phyloP scores from a whole-genome alignment of 2,888 invertebrate species.

The Harpalus rufipes region DNA sequence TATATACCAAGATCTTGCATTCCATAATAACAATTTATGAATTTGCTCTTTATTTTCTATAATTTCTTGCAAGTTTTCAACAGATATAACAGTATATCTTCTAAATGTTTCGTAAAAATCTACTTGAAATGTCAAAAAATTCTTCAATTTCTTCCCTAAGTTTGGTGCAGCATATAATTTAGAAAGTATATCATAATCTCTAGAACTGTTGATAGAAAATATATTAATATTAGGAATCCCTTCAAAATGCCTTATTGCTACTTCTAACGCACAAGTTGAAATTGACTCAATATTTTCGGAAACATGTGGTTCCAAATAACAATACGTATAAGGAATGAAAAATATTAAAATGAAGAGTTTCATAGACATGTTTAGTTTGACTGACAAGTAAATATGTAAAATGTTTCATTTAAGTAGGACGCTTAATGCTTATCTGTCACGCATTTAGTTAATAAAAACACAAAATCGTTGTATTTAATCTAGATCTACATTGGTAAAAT shows the following conservation, averaged over 20 bases:
- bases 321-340: not conserved
- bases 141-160: constrained; percentile 33
- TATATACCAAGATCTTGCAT: constrained; percentile 52
- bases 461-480: constrained; percentile 12
- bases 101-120: constrained; percentile 47
- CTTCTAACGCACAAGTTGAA: constrained; percentile 36
- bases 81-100: constrained; percentile 42
- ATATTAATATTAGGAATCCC: constrained; percentile 34
- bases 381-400: constrained; percentile 41
- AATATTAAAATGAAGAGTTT: not conserved
- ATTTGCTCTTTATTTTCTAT: constrained; percentile 31
- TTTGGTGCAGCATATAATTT: constrained; percentile 40
- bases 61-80: constrained; percentile 36
- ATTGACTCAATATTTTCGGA: constrained; percentile 20
- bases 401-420: constrained; percentile 12
- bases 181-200: constrained; percentile 42
- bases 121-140: constrained; percentile 49
- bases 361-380: not conserved
- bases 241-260: constrained; percentile 39
- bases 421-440: constrained; percentile 21
- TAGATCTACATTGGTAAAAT: not conserved
- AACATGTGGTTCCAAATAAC: constrained; percentile 24
- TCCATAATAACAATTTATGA: constrained; percentile 54
- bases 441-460: constrained; percentile 32
- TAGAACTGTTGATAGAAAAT: constrained; percentile 49